A percentile compares a stretch with the other conserved stretches of the same genome.
Conservation (phyloP, 2,113 vertebrate species). For the Odobenus rosmarus region DNA sequence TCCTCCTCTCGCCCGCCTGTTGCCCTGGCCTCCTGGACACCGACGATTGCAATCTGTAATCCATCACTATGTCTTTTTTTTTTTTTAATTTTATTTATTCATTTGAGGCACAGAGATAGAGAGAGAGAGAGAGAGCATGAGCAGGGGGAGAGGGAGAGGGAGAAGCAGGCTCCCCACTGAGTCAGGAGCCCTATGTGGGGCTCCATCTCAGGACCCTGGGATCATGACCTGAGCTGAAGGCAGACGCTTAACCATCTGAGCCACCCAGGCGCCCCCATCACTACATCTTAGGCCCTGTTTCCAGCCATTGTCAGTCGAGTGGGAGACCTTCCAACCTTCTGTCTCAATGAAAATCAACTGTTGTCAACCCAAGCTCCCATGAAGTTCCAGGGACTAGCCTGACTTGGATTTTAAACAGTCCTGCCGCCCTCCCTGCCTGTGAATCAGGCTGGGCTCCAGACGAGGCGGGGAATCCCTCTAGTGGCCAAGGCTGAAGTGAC, state of each 20-base stretch:
- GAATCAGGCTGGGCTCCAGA: background rate
- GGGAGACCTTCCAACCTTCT: background rate
- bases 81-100: too few species aligned
- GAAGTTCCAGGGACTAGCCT: background rate
- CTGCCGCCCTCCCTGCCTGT: accelerated
- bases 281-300: background rate
- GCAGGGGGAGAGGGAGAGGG: too few species aligned
- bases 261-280: too few species aligned
- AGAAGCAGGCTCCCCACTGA: too few species aligned
- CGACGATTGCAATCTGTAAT: background rate
- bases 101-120: too few species aligned
- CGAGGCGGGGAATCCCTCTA: conserved; percentile 63
- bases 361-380: background rate
- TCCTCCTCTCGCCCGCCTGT: background rate
- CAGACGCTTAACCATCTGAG: too few species aligned
- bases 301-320: background rate
- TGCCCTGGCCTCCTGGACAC: background rate
- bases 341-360: background rate
- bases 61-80: background rate
- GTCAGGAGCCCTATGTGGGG: too few species aligned
- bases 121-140: too few species aligned
- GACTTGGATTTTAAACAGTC: background rate
- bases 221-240: too few species aligned
- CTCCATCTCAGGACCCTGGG: too few species aligned
- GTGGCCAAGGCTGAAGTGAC: background rate